These are phyloP conservation scores for Pegoplata infirma DNA, from an alignment of 2,888 invertebrate species.

Conservation along the genomic window DNA sequence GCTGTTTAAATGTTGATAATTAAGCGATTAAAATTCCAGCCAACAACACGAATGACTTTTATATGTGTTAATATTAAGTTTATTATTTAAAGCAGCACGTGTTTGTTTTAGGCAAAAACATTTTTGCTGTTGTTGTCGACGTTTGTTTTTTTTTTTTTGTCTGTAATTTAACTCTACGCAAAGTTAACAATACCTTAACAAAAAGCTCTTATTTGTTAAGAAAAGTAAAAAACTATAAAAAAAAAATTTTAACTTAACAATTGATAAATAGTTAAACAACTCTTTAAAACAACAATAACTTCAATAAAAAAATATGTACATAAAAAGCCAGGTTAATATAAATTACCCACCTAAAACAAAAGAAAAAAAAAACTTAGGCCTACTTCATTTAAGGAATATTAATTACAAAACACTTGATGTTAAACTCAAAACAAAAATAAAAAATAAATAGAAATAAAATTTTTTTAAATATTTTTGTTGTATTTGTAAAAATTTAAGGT, in stretches of 20 bases:
- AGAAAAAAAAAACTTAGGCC: conserved; percentile 14
- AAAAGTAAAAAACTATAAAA: neutral
- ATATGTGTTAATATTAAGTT: conserved; percentile 78
- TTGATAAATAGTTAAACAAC: neutral
- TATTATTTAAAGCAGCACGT: conserved; percentile 78
- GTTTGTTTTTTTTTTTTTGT: conserved; percentile 11
- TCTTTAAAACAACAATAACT: neutral
- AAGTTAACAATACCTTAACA: neutral
- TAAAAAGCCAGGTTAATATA: neutral
- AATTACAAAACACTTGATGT: conserved; percentile 17
- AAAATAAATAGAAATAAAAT: conserved; percentile 8
- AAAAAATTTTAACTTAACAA: conserved; percentile 3
- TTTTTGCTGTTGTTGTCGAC: too few species aligned
- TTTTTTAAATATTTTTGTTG: neutral
- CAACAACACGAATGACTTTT: conserved; percentile 76
- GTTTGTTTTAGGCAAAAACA: conserved; percentile 68
- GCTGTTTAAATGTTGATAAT: conserved; percentile 68
- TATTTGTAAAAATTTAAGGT: neutral
- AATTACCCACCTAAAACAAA: neutral
- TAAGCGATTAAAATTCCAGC: conserved; percentile 77
- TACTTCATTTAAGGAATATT: conserved; percentile 32
- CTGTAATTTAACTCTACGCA: neutral
- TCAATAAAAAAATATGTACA: neutral
- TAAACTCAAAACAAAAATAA: conserved; percentile 4
- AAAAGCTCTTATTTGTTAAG: neutral